Evolutionary conservation across 2,113 vertebrate genomes (phyloP).

Genomic region (Poicephalus meyeri): DNA sequence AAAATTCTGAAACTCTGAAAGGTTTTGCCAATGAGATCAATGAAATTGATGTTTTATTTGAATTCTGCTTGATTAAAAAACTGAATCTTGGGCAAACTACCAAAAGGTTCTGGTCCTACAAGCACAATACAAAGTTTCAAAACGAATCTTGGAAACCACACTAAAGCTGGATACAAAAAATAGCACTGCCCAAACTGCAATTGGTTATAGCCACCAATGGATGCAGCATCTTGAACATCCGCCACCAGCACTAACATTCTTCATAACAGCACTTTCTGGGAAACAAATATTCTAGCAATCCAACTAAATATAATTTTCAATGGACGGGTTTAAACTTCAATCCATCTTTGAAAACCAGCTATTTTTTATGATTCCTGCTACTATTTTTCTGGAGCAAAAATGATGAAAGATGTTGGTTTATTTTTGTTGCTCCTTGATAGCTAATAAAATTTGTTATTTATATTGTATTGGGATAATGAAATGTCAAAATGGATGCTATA

Average conservation of each 20-base stretch:
- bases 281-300: not conserved
- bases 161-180: not conserved
- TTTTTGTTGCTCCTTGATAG: slow-evolving; percentile 16
- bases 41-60: not conserved
- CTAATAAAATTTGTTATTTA: slow-evolving; percentile 32
- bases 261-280: not conserved
- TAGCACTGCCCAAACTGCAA: not conserved
- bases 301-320: not conserved
- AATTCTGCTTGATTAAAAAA: not conserved
- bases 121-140: not conserved
- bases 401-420: not conserved
- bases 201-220: not conserved
- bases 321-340: not conserved
- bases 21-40: not conserved
- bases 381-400: not conserved
- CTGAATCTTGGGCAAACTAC: not conserved
- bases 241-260: not conserved
- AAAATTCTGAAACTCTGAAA: not conserved
- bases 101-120: not conserved
- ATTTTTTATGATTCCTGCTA: not conserved
- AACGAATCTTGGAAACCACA: not conserved
- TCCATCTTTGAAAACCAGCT: not conserved
- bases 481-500: slow-evolving; percentile 16
- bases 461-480: slow-evolving; percentile 14
- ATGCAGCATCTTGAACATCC: not conserved